Percentiles rank a stretch among this genome's conserved stretches.
phyloP scores from a whole-genome alignment of 2,888 invertebrate species.

The Hypercompe scribonia region DNA sequence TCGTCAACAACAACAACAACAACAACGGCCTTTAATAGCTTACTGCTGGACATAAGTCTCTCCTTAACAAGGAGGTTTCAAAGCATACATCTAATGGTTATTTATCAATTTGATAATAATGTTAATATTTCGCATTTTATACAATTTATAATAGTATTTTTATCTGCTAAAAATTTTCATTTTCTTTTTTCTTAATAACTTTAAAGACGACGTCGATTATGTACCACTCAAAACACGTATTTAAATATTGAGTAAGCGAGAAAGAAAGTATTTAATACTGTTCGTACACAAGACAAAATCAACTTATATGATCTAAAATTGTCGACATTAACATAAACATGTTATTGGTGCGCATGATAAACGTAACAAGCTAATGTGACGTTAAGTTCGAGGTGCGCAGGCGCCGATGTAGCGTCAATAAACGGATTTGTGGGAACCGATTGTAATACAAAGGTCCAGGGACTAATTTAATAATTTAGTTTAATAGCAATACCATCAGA shows the following conservation, averaged over 20 bases:
- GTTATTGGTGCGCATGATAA: conserved; percentile 29
- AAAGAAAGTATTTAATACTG: neutral
- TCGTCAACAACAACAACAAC: too few relatives aligned
- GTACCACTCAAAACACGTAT: neutral
- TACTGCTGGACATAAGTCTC: too few relatives aligned
- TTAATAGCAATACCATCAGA: neutral
- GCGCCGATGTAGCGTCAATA: conserved; percentile 40
- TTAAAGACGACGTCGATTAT: neutral
- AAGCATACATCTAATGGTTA: too few relatives aligned
- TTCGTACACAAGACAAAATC: conserved; percentile 24
- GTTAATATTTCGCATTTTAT: too few relatives aligned
- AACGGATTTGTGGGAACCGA: conserved; percentile 49
- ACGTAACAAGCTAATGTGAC: conserved; percentile 10
- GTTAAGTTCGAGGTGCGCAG: conserved; percentile 36
- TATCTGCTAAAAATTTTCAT: too few relatives aligned
- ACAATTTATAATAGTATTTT: too few relatives aligned
- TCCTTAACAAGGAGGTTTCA: too few relatives aligned
- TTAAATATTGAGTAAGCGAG: neutral
- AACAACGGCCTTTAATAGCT: too few relatives aligned
- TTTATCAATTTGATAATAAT: too few relatives aligned
- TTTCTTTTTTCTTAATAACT: too few relatives aligned
- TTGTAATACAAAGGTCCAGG: conserved; percentile 21
- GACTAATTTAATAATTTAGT: conserved; percentile 26
- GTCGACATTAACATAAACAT: conserved; percentile 44
- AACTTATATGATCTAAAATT: conserved; percentile 41